A percentile compares a stretch with the other conserved stretches of the same genome.
These are phyloP conservation scores for Dallia pectoralis DNA, from an alignment of 2,797 vertebrate genomes.

Conservation along the genomic window DNA sequence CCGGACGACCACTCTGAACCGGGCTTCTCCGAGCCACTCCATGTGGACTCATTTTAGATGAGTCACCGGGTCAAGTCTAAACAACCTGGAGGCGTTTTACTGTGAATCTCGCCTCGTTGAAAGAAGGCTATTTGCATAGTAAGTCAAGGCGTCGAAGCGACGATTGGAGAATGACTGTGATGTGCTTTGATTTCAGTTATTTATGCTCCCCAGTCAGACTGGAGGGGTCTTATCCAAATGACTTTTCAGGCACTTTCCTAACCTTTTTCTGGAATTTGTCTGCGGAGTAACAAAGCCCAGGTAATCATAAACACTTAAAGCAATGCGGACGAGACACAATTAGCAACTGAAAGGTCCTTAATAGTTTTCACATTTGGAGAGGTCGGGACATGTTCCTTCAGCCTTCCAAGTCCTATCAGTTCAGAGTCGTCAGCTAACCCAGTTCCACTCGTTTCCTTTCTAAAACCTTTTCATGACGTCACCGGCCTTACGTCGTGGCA, in stretches of 20 bases:
- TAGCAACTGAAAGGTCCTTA: conserved; percentile 17
- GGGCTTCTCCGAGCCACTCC: conserved; percentile 29
- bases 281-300: conserved; percentile 15
- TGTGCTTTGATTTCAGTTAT: conserved; percentile 49
- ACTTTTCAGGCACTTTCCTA: conserved; percentile 34
- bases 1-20: not conserved
- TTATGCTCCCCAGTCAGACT: conserved; percentile 37
- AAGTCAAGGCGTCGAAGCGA: conserved; percentile 33
- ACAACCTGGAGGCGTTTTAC: conserved; percentile 39
- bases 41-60: conserved; percentile 38
- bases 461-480: not conserved
- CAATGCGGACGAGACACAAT: conserved; percentile 26
- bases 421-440: not conserved
- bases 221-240: conserved; percentile 53
- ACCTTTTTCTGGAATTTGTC: not conserved
- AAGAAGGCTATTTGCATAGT: conserved; percentile 54
- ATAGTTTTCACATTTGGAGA: not conserved
- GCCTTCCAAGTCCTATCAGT: not conserved
- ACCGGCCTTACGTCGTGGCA: not conserved
- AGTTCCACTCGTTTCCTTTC: not conserved
- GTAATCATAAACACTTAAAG: conserved; percentile 12
- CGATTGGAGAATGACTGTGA: conserved; percentile 36
- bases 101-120: conserved; percentile 50
- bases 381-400: not conserved
- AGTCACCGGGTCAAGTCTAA: conserved; percentile 43